These are phyloP conservation scores for Typhlomys cinereus DNA, from an alignment of 2,113 vertebrate genomes.

Conservation along the genomic window DNA sequence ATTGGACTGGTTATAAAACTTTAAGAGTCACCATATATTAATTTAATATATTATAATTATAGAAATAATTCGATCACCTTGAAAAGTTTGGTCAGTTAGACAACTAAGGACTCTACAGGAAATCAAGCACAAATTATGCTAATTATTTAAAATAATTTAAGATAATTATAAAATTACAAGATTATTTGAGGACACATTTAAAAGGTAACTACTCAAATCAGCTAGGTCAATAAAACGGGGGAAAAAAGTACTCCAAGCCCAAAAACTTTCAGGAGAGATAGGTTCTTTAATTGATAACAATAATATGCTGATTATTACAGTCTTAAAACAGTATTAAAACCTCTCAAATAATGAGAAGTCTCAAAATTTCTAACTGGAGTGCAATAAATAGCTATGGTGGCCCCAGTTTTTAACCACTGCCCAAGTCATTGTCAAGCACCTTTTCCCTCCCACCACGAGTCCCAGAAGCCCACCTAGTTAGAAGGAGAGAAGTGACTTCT, in stretches of 20 bases:
- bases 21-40: not conserved
- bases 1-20: not conserved
- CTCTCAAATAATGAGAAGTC: constrained; percentile 11
- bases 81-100: not conserved
- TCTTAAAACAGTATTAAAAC: too few relatives aligned
- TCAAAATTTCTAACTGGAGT: not conserved
- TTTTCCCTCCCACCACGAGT: not conserved
- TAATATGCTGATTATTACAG: too few relatives aligned
- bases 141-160: constrained; percentile 7
- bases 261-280: not conserved
- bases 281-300: not conserved
- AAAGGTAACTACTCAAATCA: not conserved
- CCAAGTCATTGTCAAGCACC: too few relatives aligned
- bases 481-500: too few relatives aligned
- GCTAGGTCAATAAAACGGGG: not conserved
- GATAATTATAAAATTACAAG: not conserved
- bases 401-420: not conserved
- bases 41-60: not conserved
- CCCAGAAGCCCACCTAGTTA: too few relatives aligned
- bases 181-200: constrained; percentile 6
- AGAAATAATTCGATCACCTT: constrained; percentile 31
- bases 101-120: not conserved
- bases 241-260: not conserved
- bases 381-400: not conserved
- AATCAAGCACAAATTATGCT: not conserved